Evolutionary conservation across 2,113 vertebrate species (phyloP), one percentile per base, ranked within the genome.

Genomic region (Dendropsophus ebraccatus): DNA sequence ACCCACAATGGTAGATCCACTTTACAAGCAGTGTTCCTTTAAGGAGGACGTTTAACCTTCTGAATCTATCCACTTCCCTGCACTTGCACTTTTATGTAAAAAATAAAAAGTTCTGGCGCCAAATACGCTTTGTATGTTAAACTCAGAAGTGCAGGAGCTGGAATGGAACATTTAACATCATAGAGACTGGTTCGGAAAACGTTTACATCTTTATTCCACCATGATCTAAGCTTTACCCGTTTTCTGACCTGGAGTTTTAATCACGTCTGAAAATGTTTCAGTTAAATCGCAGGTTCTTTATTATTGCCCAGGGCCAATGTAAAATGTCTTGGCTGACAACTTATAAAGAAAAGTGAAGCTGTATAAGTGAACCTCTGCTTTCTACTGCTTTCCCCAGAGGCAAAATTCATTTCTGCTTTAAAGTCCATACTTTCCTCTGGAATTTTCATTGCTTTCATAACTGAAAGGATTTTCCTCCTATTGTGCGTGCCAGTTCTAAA

Each of bases 231-330:
- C 82, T 54, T 54, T 70, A 83, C 74, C 82, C 82, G 82, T 73
- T 83, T 83, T 60, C 32, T 76, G 72, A 84, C 83, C 83, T 77
- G 83, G n/a, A 69, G 25, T 41, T 78, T 79, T 78, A 85, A 78
- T 85, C 41, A 7, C 2, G 47, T 82, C 49, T 83, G 56, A 87
- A 87, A 90, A 84, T 87, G 86, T 54, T 90, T 91, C 85, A 83
- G 28, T 79, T 87, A 87, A 83, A 88, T 89, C 56, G 67, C 58
- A 50, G 47, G 52, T 73, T 86, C 87, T 89, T 19, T 67, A 73
- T 85, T 88, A 91, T 81, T 91, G 84, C 49, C 54, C 65, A 35
- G 56, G 86, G 89, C 83, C 73, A 85, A 41, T 76, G 79, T 86
- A 87, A 82, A 92, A 82, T 67, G 23, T 85, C 9, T 84, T 85